Conservation (phyloP, 2,113 vertebrate species). For the Fregetta grallaria region DNA sequence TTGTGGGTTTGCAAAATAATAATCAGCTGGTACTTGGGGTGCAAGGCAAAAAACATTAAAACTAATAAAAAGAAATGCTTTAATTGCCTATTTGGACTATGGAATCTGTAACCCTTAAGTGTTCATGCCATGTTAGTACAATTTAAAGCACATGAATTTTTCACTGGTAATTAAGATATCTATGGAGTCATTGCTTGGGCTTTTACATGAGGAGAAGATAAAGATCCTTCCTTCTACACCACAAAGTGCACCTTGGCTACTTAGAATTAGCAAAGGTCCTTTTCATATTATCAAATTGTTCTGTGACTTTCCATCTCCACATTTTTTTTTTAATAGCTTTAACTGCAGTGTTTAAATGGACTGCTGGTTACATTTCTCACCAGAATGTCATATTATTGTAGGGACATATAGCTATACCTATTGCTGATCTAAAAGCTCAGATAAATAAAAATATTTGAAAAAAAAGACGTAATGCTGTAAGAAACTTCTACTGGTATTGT, state of each 20-base stretch:
- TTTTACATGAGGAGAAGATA: neutral
- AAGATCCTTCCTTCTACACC: neutral
- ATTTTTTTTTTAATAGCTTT: neutral
- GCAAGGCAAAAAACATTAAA: neutral
- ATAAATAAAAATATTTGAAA: neutral
- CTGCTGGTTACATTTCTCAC: neutral
- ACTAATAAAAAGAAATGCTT: neutral
- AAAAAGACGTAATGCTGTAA: neutral
- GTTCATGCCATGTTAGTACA: neutral
- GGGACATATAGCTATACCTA: too few species aligned
- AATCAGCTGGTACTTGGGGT: neutral
- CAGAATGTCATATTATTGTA: neutral
- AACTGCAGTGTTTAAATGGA: neutral
- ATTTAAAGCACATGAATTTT: neutral
- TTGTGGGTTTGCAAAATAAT: neutral
- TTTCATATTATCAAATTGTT: neutral
- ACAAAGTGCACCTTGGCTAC: neutral
- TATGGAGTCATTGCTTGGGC: neutral
- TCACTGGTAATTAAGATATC: neutral
- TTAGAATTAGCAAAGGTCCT: neutral
- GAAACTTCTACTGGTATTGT: neutral
- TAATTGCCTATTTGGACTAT: neutral
- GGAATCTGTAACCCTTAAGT: neutral
- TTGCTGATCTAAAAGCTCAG: neutral
- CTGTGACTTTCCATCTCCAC: neutral